Evolutionary conservation across 2,113 vertebrate genomes (phyloP), one percentile per base, ranked within the genome.

Genomic region (Dolichotis patagonum): DNA sequence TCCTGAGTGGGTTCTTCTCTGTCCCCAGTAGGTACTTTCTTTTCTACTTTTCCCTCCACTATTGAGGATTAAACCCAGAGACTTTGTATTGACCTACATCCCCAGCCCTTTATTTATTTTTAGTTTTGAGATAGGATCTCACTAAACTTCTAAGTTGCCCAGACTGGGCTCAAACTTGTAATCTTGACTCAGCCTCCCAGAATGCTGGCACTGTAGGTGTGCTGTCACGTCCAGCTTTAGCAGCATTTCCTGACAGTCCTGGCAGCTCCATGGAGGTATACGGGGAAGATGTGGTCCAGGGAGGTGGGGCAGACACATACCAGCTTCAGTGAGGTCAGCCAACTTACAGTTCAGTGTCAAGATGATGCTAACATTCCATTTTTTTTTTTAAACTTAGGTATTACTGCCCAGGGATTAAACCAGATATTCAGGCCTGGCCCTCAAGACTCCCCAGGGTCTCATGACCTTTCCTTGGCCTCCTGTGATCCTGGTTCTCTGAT

Each of bases 361-460:
- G 90, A 90, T 65, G 92, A 35, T 22, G 38, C 52, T 54, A 78
- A 90, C 41, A 58, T 69, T 83, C 75, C 41, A 85, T 60, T 46
- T 93, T 95, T 83, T 95, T 83, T 89, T 88, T 63, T 94, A 94
- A 75, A 60, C 30, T 80, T 78, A 71, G n/a, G 56, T 90, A 89
- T 80, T 43, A 62, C 41, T 84, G 38, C n/a, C 58, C 46, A 14
- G 35, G 89, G 86, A 85, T 94, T 67, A 94, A 94, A n/a, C 82
- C 69, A 52, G 77, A 91, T 58, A 85, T 84, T 63, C 26, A 73
- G 58, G 56, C 49, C 69, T 92, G 82, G 88, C 54, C 85, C 77
- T 90, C 5, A 11, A 32, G 71, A 83, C 78, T 91, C 56, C 75
- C 91, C 43, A 38, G 78, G 35, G 63, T 58, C n/a, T 62, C 56